A percentile compares a stretch with the other conserved stretches of the same genome.
Conservation (phyloP, 2,113 vertebrate genomes). For the Oreotragus oreotragus region DNA sequence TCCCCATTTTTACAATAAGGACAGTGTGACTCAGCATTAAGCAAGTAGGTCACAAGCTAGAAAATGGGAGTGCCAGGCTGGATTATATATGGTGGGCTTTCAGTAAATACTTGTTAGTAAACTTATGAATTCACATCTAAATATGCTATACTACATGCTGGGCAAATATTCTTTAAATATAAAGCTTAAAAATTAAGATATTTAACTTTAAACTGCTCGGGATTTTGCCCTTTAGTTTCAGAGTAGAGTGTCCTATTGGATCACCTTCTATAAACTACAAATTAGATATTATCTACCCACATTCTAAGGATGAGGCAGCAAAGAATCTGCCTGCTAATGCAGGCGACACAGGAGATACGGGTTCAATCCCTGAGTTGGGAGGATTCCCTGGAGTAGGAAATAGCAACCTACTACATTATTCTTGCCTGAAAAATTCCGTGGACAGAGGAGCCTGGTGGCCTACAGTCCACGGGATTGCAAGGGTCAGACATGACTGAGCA, state of each 20-base stretch:
- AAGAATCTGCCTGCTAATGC: background rate
- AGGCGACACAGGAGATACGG: background rate
- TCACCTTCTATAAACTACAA: background rate
- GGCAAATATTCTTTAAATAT: background rate
- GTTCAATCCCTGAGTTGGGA: background rate
- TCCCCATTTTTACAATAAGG: background rate
- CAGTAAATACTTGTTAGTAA: background rate
- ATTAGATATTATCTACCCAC: background rate
- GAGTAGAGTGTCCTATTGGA: background rate
- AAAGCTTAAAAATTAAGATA: background rate
- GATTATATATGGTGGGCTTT: background rate
- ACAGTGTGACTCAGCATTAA: background rate
- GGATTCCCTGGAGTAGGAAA: background rate
- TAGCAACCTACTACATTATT: background rate
- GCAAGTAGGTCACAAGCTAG: background rate
- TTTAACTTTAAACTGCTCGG: background rate
- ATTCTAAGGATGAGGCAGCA: background rate
- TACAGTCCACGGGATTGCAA: fast-evolving
- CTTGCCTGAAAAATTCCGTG: background rate
- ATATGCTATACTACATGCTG: background rate
- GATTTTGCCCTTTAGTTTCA: background rate
- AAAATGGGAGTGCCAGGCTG: background rate
- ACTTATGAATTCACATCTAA: background rate
- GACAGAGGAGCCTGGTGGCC: background rate
- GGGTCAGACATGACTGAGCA: background rate